Conservation (phyloP, 2,113 vertebrate genomes). For the Nannobrachium achirus region DNA sequence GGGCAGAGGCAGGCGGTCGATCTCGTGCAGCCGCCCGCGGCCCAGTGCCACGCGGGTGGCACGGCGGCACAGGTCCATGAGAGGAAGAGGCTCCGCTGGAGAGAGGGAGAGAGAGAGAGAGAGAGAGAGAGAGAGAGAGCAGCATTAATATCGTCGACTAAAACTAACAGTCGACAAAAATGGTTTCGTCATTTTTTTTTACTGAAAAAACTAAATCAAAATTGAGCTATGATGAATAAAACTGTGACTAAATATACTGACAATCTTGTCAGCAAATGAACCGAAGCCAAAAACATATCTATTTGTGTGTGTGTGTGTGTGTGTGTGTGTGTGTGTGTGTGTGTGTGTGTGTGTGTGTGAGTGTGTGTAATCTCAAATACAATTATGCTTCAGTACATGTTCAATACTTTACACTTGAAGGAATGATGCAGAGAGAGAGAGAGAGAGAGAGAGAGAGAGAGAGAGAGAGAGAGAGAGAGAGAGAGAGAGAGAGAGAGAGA, state of each 20-base stretch:
- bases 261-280: too few relatives aligned
- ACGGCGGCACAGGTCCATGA: constrained; percentile 97
- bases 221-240: too few relatives aligned
- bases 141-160: too few relatives aligned
- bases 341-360: constrained; percentile 2
- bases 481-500: too few relatives aligned
- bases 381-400: constrained; percentile 3
- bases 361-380: too few relatives aligned
- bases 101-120: constrained; percentile 9
- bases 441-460: neutral
- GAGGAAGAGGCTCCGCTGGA: constrained; percentile 93
- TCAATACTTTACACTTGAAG: constrained; percentile 26
- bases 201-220: too few relatives aligned
- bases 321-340: constrained; percentile 1
- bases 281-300: too few relatives aligned
- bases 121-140: constrained; percentile 1
- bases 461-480: neutral
- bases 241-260: too few relatives aligned
- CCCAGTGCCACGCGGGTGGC: constrained; percentile 92
- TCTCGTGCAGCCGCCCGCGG: constrained; percentile 91
- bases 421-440: constrained; percentile 11
- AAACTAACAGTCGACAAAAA: neutral
- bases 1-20: constrained; percentile 92
- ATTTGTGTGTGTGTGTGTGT: too few relatives aligned
- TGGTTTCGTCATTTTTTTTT: neutral